These are phyloP conservation scores for Drosophila mayri DNA, from an alignment of 1,140 invertebrate genomes.

Conservation along the genomic window DNA sequence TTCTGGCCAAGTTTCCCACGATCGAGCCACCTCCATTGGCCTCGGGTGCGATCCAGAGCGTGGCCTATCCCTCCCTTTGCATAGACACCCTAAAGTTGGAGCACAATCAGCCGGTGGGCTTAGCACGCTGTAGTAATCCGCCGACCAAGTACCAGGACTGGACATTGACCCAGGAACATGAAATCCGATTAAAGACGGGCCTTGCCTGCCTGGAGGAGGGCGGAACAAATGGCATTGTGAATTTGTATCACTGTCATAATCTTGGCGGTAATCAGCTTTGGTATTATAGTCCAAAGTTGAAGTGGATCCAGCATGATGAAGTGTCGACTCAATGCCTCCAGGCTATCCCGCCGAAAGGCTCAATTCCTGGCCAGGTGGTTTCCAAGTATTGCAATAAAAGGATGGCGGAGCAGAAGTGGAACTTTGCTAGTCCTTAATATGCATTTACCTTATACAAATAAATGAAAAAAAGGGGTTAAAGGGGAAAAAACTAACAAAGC, in stretches of 20 bases:
- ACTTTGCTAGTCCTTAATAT: neutral
- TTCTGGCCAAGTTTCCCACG: conserved; percentile 90
- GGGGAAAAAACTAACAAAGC: too few species aligned
- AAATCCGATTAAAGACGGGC: conserved; percentile 88
- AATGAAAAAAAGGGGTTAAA: neutral
- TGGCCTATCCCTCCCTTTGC: conserved; percentile 89
- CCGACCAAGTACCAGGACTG: conserved; percentile 65
- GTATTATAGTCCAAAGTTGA: conserved; percentile 89
- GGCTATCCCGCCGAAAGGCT: neutral
- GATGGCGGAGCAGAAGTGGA: neutral
- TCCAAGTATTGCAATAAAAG: conserved; percentile 4
- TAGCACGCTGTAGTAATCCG: conserved; percentile 55
- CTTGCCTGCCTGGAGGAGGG: conserved; percentile 92
- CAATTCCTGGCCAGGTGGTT: neutral
- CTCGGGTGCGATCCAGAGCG: conserved; percentile 89
- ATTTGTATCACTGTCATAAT: conserved; percentile 89
- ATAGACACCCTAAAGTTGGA: conserved; percentile 89
- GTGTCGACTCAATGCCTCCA: conserved; percentile 89
- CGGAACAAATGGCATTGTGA: conserved; percentile 85
- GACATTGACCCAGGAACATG: conserved; percentile 88
- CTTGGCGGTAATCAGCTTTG: conserved; percentile 92
- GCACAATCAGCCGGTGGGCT: conserved; percentile 88
- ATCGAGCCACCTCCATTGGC: conserved; percentile 90
- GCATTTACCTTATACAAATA: neutral
- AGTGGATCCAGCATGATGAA: conserved; percentile 88